Conservation (phyloP, 2,797 vertebrate genomes). For the Mus spretus region DNA sequence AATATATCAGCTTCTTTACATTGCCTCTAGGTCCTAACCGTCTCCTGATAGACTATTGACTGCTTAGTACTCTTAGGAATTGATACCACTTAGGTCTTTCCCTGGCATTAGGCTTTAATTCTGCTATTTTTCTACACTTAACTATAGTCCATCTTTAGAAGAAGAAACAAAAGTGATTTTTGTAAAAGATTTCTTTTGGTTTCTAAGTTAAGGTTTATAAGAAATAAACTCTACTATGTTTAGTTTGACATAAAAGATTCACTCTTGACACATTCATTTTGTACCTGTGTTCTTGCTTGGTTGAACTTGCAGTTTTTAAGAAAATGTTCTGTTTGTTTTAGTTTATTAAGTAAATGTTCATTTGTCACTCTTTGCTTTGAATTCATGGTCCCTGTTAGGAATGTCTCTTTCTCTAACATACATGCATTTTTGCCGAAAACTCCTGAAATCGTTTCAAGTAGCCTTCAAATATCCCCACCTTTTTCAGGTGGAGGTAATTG, state of each 20-base stretch:
- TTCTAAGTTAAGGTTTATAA: neutral
- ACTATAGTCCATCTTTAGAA: neutral
- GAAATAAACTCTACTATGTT: neutral
- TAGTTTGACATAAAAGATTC: constrained; percentile 36
- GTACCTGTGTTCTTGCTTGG: constrained; percentile 9
- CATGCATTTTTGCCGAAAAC: neutral
- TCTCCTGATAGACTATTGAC: neutral
- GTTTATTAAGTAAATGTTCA: neutral
- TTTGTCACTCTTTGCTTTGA: constrained; percentile 9
- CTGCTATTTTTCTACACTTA: neutral
- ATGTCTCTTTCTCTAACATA: neutral
- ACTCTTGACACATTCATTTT: neutral
- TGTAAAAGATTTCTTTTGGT: constrained; percentile 7
- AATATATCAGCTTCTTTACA: constrained; percentile 30
- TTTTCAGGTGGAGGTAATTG: neutral
- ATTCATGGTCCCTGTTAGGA: constrained; percentile 9
- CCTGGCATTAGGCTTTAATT: constrained; percentile 11
- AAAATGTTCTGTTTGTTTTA: neutral
- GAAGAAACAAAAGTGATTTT: neutral
- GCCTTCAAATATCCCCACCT: neutral
- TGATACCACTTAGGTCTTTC: neutral
- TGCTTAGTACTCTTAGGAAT: neutral
- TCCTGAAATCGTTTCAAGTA: neutral
- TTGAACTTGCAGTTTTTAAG: constrained; percentile 20
- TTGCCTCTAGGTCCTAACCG: neutral